These are phyloP conservation scores for Blastobasis adustella DNA, from an alignment of 2,888 invertebrate genomes.

Conservation along the genomic window DNA sequence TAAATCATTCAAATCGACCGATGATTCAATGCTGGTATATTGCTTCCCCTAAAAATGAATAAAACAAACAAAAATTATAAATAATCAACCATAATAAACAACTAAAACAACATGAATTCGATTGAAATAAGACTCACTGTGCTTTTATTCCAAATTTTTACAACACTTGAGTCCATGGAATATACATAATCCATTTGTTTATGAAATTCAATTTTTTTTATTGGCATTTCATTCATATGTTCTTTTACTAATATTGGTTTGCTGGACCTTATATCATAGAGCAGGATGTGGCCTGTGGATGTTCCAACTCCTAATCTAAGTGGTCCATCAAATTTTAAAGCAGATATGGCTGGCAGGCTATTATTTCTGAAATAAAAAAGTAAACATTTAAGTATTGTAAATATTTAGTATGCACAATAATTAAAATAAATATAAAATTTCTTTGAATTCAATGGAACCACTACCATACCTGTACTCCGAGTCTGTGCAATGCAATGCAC, in stretches of 20 bases:
- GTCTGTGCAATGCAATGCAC: slow-evolving; percentile 79
- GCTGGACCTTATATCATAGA: slow-evolving; percentile 95
- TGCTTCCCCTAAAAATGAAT: slow-evolving; percentile 85
- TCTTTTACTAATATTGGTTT: slow-evolving; percentile 94
- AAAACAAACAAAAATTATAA: neutral
- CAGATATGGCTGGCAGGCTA: slow-evolving; percentile 83
- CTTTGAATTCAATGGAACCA: neutral
- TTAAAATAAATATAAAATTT: neutral
- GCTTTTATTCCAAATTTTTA: slow-evolving; percentile 94
- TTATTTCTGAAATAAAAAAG: slow-evolving; percentile 69
- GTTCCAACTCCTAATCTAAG: slow-evolving; percentile 93
- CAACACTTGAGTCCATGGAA: slow-evolving; percentile 90
- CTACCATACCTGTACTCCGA: slow-evolving; percentile 55
- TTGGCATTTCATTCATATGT: slow-evolving; percentile 94
- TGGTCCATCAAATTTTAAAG: slow-evolving; percentile 84
- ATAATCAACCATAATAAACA: neutral
- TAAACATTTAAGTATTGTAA: neutral
- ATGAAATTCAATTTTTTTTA: slow-evolving; percentile 91
- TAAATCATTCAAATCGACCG: slow-evolving; percentile 90
- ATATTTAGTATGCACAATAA: no score
- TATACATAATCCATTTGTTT: slow-evolving; percentile 85
- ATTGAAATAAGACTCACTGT: slow-evolving; percentile 69
- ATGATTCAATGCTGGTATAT: slow-evolving; percentile 94
- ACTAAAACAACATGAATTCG: neutral
- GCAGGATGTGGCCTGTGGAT: slow-evolving; percentile 91